Evolutionary conservation across 2,113 vertebrate genomes (phyloP).

Genomic region (Eolophus roseicapilla): DNA sequence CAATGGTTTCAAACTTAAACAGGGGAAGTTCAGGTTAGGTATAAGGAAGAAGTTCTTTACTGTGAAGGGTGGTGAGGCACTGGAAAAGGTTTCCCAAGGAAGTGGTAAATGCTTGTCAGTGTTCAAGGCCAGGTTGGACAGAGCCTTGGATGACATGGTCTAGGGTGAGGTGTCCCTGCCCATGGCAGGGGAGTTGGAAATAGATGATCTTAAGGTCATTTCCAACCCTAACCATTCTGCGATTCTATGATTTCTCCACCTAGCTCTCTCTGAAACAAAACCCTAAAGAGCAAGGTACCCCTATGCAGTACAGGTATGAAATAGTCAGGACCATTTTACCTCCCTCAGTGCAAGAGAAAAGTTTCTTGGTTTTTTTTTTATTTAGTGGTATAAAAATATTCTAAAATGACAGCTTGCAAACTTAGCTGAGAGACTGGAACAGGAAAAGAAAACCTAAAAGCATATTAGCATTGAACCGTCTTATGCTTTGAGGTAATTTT

Average conservation of each 20-base stretch:
- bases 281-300: neutral
- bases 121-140: too few relatives aligned
- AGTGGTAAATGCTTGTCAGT: too few relatives aligned
- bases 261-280: neutral
- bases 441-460: neutral
- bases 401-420: neutral
- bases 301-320: neutral
- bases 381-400: neutral
- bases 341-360: neutral
- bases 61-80: too few relatives aligned
- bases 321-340: neutral
- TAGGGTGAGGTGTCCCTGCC: too few relatives aligned
- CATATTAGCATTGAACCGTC: neutral
- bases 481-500: neutral
- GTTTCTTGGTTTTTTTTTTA: neutral
- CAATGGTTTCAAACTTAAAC: too few relatives aligned
- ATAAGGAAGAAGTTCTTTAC: too few relatives aligned
- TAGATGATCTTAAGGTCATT: too few relatives aligned
- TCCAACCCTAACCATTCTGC: too few relatives aligned
- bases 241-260: neutral
- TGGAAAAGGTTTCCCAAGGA: too few relatives aligned
- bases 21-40: too few relatives aligned
- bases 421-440: neutral
- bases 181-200: too few relatives aligned
- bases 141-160: too few relatives aligned